Evolutionary conservation across 1,140 invertebrate species (phyloP), one percentile per base, ranked within the genome.

Genomic region (Psix sp.): DNA sequence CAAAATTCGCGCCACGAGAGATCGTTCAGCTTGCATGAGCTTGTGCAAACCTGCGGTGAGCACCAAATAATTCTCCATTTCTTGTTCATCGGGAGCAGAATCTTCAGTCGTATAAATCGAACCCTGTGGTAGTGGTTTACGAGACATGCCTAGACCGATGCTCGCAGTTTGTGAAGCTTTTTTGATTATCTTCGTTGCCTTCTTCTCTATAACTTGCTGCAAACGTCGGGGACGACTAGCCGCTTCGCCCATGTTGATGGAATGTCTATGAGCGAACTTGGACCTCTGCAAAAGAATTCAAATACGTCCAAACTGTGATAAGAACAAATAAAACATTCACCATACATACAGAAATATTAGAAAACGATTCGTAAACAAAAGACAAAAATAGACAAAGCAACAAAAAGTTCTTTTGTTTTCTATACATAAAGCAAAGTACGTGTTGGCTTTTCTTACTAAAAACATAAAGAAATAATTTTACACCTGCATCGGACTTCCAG

Each of bases 11-110:
- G 92, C 90, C 87, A 98, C 93, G 11, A 96, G 84, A 43, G 91
- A 89, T 18, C 94, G 90, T 83, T 99, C 97, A 79, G 93, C 93
- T 80, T 96, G 93, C 88, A 97, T 95, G 2, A 98, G 88, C 66
- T 94, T 93, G 38, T 95, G 92, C n/a, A 98, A 87, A 5, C 94
- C 95, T 21, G 94, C 92, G 0, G 97, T 91, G 73, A 94, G 90
- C n/a, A 94, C 90, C 49, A 96, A 86, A 85, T 96, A 96, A 78
- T 94, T 92, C 77, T 96, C 94, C 88, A 95, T 93, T 84, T 97
- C 95, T 80, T 93, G 91, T 83, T 95, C 94, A 46, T 93, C 93
- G 21, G 85, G 85, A n/a, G 86, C 85, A 17, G 84, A 80, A 26
- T 86, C 85, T 17, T 87, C 86, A 7, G 79, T 75, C 1, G 71